Percentiles rank a stretch among this genome's conserved stretches.
phyloP scores from a whole-genome alignment of 2,888 invertebrate species.

The Sphaerophoria taeniata region DNA sequence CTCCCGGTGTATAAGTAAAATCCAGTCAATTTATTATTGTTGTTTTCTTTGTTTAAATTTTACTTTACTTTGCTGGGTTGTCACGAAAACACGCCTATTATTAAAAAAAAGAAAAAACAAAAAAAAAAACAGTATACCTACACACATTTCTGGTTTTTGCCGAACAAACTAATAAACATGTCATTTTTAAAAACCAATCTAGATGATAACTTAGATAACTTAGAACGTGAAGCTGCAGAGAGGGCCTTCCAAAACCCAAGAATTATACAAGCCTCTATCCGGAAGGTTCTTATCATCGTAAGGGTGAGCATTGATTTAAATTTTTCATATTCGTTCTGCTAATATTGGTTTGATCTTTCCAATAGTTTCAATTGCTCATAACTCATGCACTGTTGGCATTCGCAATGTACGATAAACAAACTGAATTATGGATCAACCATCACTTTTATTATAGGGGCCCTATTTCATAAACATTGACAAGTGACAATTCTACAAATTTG shows the following conservation, averaged over 20 bases:
- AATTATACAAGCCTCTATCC: slow-evolving; percentile 81
- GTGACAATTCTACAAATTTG: too few relatives aligned
- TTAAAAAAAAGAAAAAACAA: too few relatives aligned
- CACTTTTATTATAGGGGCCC: too few relatives aligned
- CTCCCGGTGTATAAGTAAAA: too few relatives aligned
- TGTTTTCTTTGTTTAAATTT: too few relatives aligned
- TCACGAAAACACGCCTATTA: too few relatives aligned
- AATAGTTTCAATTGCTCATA: slow-evolving; percentile 89
- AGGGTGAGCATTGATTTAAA: slow-evolving; percentile 77
- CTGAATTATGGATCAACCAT: slow-evolving; percentile 84
- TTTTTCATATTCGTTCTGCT: background rate
- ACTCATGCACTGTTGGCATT: slow-evolving; percentile 90
- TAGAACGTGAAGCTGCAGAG: slow-evolving; percentile 21
- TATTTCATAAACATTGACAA: too few relatives aligned
- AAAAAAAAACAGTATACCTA: too few relatives aligned
- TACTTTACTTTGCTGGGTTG: too few relatives aligned
- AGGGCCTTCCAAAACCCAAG: slow-evolving; percentile 79
- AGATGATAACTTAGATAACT: slow-evolving; percentile 26
- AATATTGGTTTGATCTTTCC: slow-evolving; percentile 77
- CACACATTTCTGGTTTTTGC: background rate
- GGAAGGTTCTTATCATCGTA: slow-evolving; percentile 82
- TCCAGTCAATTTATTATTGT: too few relatives aligned
- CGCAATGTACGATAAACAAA: slow-evolving; percentile 87
- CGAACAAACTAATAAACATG: background rate
- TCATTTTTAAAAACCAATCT: background rate